Percentiles rank a stretch among this genome's conserved stretches.
phyloP scores from a whole-genome alignment of 2,797 vertebrate species.

The Basileuterus tristriatus region DNA sequence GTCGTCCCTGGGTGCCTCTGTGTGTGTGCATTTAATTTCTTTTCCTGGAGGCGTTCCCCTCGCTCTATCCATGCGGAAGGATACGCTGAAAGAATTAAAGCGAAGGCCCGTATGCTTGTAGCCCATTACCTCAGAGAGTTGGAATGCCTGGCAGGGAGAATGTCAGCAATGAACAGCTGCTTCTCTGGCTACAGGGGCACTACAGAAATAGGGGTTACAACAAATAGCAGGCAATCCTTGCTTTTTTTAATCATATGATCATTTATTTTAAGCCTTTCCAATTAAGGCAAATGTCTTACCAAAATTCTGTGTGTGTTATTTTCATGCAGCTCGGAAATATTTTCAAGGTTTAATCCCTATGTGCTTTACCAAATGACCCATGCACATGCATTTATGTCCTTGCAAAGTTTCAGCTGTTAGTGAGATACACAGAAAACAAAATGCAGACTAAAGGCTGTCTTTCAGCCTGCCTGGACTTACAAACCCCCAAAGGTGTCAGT shows the following conservation, averaged over 20 bases:
- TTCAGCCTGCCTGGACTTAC: background rate
- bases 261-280: slow-evolving; percentile 75
- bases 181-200: slow-evolving; percentile 58
- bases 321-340: background rate
- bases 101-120: slow-evolving; percentile 63
- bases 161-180: slow-evolving; percentile 83
- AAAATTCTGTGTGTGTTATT: background rate
- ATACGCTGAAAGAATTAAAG: slow-evolving; percentile 71
- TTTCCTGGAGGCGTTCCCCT: slow-evolving; percentile 70
- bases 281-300: slow-evolving; percentile 41
- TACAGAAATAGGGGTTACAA: slow-evolving; percentile 74
- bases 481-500: background rate
- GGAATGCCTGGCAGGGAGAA: slow-evolving; percentile 89
- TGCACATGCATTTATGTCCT: background rate
- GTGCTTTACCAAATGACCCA: background rate
- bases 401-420: background rate
- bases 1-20: background rate
- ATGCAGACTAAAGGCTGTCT: background rate
- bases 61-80: slow-evolving; percentile 73
- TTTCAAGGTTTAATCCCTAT: background rate
- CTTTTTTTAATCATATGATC: slow-evolving; percentile 72
- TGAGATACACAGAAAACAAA: background rate
- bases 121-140: slow-evolving; percentile 90
- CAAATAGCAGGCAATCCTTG: slow-evolving; percentile 68
- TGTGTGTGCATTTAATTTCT: slow-evolving; percentile 57